Conservation (phyloP, 64 coral and sea anemone genomes). For the Porites australiensis region DNA sequence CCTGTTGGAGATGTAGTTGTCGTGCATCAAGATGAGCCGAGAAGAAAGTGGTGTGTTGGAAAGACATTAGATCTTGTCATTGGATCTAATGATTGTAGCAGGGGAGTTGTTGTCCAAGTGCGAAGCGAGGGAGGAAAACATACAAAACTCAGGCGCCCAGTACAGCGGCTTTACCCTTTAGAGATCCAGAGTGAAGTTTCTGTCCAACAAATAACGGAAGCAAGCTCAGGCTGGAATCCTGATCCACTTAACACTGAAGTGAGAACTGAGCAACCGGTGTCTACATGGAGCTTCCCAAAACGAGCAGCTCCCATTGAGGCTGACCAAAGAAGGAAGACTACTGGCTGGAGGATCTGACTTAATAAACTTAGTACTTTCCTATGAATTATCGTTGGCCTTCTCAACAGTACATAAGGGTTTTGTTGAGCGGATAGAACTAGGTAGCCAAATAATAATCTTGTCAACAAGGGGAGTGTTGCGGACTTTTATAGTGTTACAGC, state of each 20-base stretch:
- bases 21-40: background rate
- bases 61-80: constrained; percentile 13
- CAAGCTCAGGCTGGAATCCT: background rate
- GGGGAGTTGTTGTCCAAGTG: constrained; percentile 7
- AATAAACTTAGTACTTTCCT: background rate
- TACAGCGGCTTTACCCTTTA: constrained; percentile 3
- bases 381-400: no score
- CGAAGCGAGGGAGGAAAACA: background rate
- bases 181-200: background rate
- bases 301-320: background rate
- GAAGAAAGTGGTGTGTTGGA: background rate
- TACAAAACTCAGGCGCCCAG: background rate
- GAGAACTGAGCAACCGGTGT: background rate
- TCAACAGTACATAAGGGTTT: no score
- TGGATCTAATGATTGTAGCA: background rate
- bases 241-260: background rate
- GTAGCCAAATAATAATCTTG: no score
- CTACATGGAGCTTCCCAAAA: background rate
- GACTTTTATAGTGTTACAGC: no score
- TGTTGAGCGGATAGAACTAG: no score
- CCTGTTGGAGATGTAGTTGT: constrained; percentile 9
- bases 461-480: no score
- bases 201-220: background rate
- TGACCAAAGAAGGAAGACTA: constrained; percentile 9
- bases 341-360: background rate